A percentile compares a stretch with the other conserved stretches of the same genome.
These are phyloP conservation scores for Phrynocephalus guinanensis DNA, from an alignment of 2,797 vertebrate genomes.

Conservation along the genomic window DNA sequence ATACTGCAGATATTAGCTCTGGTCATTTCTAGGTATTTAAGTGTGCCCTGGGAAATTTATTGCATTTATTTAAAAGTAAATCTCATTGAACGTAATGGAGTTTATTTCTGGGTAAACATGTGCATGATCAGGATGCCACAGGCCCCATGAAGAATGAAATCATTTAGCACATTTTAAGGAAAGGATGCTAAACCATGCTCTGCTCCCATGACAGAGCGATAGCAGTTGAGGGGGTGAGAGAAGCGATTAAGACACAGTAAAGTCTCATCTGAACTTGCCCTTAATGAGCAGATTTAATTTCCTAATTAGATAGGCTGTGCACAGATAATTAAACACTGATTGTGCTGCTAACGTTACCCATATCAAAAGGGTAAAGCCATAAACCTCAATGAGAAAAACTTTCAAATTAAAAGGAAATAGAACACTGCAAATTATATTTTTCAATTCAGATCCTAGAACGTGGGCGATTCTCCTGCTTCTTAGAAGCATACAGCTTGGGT, in stretches of 20 bases:
- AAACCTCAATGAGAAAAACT: slow-evolving; percentile 7
- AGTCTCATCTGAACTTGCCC: slow-evolving; percentile 14
- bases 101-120: slow-evolving; percentile 3
- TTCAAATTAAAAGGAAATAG: slow-evolving; percentile 28
- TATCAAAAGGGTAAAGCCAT: slow-evolving; percentile 18
- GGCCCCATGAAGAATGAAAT: slow-evolving; percentile 1
- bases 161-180: not conserved
- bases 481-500: not conserved
- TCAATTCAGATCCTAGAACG: slow-evolving; percentile 21
- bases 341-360: slow-evolving; percentile 18
- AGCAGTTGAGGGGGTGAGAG: slow-evolving; percentile 8
- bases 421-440: slow-evolving; percentile 17
- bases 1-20: not conserved
- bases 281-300: slow-evolving; percentile 38
- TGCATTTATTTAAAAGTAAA: not conserved
- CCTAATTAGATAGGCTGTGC: slow-evolving; percentile 18
- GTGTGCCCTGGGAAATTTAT: not conserved
- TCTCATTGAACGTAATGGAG: not conserved
- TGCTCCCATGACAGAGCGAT: not conserved
- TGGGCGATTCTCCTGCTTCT: slow-evolving; percentile 1
- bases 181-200: slow-evolving; percentile 12
- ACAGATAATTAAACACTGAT: slow-evolving; percentile 37
- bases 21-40: not conserved
- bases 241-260: slow-evolving; percentile 11
- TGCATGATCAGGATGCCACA: not conserved